Percentiles rank a stretch among this genome's conserved stretches.
phyloP scores from a whole-genome alignment of 2,113 vertebrate species.

The Brachirus orientalis region DNA sequence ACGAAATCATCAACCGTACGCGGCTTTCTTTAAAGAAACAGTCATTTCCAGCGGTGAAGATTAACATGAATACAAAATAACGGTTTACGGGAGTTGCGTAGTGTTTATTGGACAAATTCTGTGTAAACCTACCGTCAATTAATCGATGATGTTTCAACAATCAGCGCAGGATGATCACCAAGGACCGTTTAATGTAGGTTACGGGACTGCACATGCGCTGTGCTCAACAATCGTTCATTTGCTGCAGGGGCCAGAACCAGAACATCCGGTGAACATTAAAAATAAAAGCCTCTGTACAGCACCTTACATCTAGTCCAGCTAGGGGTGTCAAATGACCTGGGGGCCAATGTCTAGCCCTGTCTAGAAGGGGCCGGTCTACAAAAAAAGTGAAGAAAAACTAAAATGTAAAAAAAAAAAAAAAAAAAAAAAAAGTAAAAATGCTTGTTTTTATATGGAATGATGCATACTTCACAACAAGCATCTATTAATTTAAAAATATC shows the following conservation, averaged over 20 bases:
- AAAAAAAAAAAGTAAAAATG: too few relatives aligned
- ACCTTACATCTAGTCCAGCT: too few relatives aligned
- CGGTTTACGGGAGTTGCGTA: rapidly evolving
- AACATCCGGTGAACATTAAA: constrained; percentile 39
- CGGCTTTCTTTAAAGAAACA: constrained; percentile 16
- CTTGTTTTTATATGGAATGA: too few relatives aligned
- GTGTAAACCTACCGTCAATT: constrained; percentile 51
- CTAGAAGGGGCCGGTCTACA: too few relatives aligned
- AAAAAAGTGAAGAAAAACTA: too few relatives aligned
- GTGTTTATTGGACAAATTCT: not conserved
- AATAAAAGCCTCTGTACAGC: constrained; percentile 32
- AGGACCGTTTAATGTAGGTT: constrained; percentile 33
- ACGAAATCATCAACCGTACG: not conserved
- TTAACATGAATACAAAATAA: not conserved
- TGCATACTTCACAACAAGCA: too few relatives aligned
- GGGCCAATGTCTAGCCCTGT: too few relatives aligned
- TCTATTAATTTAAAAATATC: too few relatives aligned
- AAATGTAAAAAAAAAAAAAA: too few relatives aligned
- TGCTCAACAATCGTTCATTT: not conserved
- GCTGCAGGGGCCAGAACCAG: constrained; percentile 3
- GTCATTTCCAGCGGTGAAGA: not conserved
- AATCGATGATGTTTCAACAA: constrained; percentile 43
- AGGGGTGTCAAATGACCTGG: too few relatives aligned
- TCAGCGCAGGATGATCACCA: constrained; percentile 46
- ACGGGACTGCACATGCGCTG: constrained; percentile 62